Evolutionary conservation across 2,888 invertebrate species (phyloP).

Genomic region (Xestia rhomboidea): DNA sequence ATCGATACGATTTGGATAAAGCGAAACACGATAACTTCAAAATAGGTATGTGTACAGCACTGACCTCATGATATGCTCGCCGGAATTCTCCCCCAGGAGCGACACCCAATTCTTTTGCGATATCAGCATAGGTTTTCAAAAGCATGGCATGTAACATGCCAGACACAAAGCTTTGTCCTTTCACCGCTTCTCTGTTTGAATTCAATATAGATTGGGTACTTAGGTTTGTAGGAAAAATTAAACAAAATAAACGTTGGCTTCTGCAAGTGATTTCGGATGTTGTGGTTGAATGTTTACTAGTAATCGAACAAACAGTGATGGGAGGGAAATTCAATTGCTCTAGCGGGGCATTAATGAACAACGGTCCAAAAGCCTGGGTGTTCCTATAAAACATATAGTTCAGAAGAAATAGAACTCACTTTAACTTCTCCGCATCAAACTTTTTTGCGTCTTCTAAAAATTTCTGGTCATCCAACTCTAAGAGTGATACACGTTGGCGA

Average conservation of each 20-base stretch:
- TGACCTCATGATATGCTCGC: conserved; percentile 87
- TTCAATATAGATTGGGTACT: not conserved
- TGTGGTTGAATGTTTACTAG: not conserved
- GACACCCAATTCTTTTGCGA: conserved; percentile 87
- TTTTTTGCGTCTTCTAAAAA: conserved; percentile 88
- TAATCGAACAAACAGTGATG: not conserved
- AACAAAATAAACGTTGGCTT: not conserved
- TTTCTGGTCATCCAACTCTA: conserved; percentile 87
- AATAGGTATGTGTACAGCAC: conserved; percentile 4
- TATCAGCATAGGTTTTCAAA: conserved; percentile 87
- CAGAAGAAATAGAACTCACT: conserved; percentile 73
- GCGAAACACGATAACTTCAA: not conserved
- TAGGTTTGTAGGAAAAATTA: not conserved
- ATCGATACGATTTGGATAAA: too few species aligned
- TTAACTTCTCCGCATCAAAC: conserved; percentile 83
- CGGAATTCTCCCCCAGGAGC: conserved; percentile 88
- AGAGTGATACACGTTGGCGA: conserved; percentile 85
- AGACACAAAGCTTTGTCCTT: conserved; percentile 85
- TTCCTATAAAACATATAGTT: not conserved
- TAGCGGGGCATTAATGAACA: not conserved
- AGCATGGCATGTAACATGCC: conserved; percentile 88
- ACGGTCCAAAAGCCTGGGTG: not conserved
- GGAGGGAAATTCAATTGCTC: not conserved
- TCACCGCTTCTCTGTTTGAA: conserved; percentile 80
- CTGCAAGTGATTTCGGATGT: not conserved